Base-by-base conservation (phyloP, 2,113 vertebrate species). In the Ibidorhyncha struthersii region DNA sequence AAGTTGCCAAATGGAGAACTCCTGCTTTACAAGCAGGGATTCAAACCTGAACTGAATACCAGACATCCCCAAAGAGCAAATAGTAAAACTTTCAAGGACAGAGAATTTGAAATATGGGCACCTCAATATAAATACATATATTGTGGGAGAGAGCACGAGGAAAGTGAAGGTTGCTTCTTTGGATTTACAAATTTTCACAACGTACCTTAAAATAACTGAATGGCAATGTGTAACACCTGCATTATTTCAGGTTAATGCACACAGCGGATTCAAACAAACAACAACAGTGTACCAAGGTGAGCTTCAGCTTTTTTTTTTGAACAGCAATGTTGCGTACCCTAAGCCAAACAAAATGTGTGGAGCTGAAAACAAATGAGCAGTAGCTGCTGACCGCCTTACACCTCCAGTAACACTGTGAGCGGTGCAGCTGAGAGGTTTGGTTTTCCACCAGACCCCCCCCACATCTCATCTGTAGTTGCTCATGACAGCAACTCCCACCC, bases 261-360 rank as follows among this genome's bases (percentile, higher is more conserved):
- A 43, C 80, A 82, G 29, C 13, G 52, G 56, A 34, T 34, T 53
- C 59, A 89, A 63, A 66, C 15, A 82, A 90, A 71, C 34, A 70
- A 27, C 58, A 80, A 8, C 6, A 10, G 34, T 0, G 0, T 30
- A 32, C 25, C 0, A 0, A 81, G 16, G n/a, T 50, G 36, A 93
- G 65, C 61, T 91, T 71, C 76, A 49, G 77, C 34, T 71, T 4
- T 70, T 66, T 67, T 67, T 67, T 96, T 86, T 61, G 71, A 93
- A 76, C 7, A 63, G 63, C 2, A 3, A 32, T 5, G 4, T 11
- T 29, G 19, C 67, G 38, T 36, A 50, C n/a, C 32, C 73, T 52
- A 20, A 63, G n/a, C 12, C 47, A 80, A 82, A 52, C 30, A 12
- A 41, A 21, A 4, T 3, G 7, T 25, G 27, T 10, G 27, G 41